Evolutionary conservation across 2,113 vertebrate species (phyloP), one percentile per base, ranked within the genome.

Genomic region (Poicephalus gulielmi): DNA sequence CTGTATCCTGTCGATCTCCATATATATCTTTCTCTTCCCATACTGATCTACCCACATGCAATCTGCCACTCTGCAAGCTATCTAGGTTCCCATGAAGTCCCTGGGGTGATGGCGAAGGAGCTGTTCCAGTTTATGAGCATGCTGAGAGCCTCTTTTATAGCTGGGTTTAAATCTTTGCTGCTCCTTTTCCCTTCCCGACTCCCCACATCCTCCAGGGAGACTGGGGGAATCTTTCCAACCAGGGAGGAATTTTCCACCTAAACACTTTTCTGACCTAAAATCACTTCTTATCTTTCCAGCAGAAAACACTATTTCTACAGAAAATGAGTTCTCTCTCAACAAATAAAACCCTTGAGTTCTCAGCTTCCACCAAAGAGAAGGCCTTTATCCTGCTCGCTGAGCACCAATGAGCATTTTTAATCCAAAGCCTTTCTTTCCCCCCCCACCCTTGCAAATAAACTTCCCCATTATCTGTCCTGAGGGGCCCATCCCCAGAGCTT

Each of bases 181-280:
- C 53, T 95, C 41, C 62, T 95, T 79, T 87, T 64, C 62, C 63
- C 62, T 94, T 49, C 78, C 78, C 2, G 0, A 4, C 67, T 88
- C 37, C 4, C 53, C 57, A 62, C 47, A 39, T 79, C 50, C 91
- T 89, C 89, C 66, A 50, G 89, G 89, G 93, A 94, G 17, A 52
- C 7, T 14, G 11, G 67, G 55, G 87, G 53, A 96, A 52, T 28
- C 57, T 91, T 94, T 95, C 93, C 93, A 94, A 10, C 24, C n/a
- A 7, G 63, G 27, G 84, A 95, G 94, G 82, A 95, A 94, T 94
- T 92, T 95, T 95, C 93, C 94, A 94, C 87, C 91, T 94, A 87
- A 88, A 85, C 62, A 69, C 53, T 94, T 74, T 10, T 6, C 67
- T 92, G 90, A 95, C 94, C 90, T 95, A 90, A 95, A 95, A 85